Percentiles rank a stretch among this genome's conserved stretches.
Evolutionary conservation across 2,113 vertebrate species (phyloP).

Genomic region (Scophthalmus maximus): DNA sequence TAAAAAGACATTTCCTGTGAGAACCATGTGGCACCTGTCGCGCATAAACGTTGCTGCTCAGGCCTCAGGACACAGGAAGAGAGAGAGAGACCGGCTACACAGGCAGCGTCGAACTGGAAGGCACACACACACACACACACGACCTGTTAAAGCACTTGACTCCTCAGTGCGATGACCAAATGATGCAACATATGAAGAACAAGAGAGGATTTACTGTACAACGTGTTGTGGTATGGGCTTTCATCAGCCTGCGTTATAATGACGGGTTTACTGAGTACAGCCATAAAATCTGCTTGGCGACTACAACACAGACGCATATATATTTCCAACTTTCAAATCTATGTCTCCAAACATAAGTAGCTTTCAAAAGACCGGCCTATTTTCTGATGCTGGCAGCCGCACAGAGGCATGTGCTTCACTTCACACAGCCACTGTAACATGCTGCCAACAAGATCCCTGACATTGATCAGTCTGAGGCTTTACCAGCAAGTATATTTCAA

Average conservation of each 20-base stretch:
- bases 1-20: conserved; percentile 49
- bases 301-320: background rate
- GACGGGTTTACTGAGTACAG: conserved; percentile 25
- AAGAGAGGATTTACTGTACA: conserved; percentile 26
- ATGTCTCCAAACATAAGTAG: background rate
- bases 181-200: conserved; percentile 21
- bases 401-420: conserved; percentile 2
- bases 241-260: conserved; percentile 22
- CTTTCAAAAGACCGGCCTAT: too few species aligned
- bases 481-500: conserved; percentile 22
- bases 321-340: background rate
- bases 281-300: conserved; percentile 30
- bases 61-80: conserved; percentile 30
- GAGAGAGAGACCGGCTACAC: background rate
- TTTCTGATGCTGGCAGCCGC: background rate
- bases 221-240: background rate
- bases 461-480: too few species aligned
- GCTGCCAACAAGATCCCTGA: conserved; percentile 26
- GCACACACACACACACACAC: conserved; percentile 8
- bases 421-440: background rate
- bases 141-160: conserved; percentile 60
- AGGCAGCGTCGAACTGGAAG: conserved; percentile 28
- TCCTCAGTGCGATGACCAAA: conserved; percentile 36
- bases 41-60: conserved; percentile 40
- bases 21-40: conserved; percentile 54